These are phyloP conservation scores for Ommatoiulus sabulosus DNA, from an alignment of 2,888 invertebrate genomes.

Conservation along the genomic window DNA sequence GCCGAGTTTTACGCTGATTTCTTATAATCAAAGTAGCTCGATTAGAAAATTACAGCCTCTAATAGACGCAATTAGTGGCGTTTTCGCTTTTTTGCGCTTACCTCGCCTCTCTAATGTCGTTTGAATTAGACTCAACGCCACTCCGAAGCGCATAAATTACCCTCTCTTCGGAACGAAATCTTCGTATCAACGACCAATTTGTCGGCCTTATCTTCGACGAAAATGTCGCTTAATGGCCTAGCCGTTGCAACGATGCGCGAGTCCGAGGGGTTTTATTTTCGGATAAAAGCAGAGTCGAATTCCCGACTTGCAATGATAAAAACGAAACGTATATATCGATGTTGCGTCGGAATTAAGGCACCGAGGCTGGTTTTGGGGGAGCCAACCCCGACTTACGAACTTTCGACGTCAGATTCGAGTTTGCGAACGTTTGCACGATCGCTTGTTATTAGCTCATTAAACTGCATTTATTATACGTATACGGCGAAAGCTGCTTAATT, in stretches of 20 bases:
- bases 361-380: no score
- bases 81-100: not conserved
- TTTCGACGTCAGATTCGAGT: no score
- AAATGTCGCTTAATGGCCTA: not conserved
- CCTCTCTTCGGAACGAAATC: not conserved
- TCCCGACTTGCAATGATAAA: not conserved
- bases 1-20: slow-evolving; percentile 18
- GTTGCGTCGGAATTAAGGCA: not conserved
- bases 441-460: no score
- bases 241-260: not conserved
- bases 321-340: not conserved
- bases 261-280: no score
- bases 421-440: no score
- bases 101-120: not conserved
- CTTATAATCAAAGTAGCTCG: slow-evolving; percentile 28
- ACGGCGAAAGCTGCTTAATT: no score
- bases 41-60: slow-evolving; percentile 14
- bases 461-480: no score
- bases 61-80: slow-evolving; percentile 10
- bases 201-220: not conserved
- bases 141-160: slow-evolving; percentile 1
- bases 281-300: not conserved
- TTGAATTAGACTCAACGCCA: slow-evolving; percentile 15
- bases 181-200: slow-evolving; percentile 15
- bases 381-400: no score